Evolutionary conservation across 2,888 invertebrate species (phyloP).

Genomic region (Cabera pusaria): DNA sequence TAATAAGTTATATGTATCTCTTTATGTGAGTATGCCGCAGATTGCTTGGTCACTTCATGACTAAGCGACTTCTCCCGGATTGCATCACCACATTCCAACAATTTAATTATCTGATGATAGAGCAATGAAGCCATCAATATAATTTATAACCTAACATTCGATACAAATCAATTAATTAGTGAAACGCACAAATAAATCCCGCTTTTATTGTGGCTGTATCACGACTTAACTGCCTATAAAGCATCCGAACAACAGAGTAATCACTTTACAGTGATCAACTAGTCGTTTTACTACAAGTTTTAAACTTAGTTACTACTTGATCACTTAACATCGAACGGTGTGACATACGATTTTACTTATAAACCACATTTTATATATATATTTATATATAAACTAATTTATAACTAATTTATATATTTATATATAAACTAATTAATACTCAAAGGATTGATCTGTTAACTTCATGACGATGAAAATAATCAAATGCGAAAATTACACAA

Average conservation of each 20-base stretch:
- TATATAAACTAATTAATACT: no score
- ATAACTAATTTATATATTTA: no score
- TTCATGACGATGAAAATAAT: no score
- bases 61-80: not conserved
- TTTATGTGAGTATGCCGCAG: no score
- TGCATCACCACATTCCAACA: not conserved
- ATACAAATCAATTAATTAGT: constrained; percentile 31
- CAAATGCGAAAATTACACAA: no score
- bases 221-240: constrained; percentile 28
- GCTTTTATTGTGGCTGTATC: constrained; percentile 30
- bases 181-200: constrained; percentile 25
- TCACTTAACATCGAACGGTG: no score
- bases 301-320: no score
- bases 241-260: constrained; percentile 14
- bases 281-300: not conserved
- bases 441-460: no score
- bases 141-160: constrained; percentile 26
- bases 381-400: no score
- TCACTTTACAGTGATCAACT: constrained; percentile 6
- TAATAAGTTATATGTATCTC: not conserved
- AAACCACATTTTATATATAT: no score
- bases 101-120: constrained; percentile 6
- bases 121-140: constrained; percentile 20
- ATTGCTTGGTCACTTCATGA: no score
- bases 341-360: no score